Evolutionary conservation across 2,888 invertebrate species (phyloP), one percentile per base, ranked within the genome.

Genomic region (Nephrotoma flavescens): DNA sequence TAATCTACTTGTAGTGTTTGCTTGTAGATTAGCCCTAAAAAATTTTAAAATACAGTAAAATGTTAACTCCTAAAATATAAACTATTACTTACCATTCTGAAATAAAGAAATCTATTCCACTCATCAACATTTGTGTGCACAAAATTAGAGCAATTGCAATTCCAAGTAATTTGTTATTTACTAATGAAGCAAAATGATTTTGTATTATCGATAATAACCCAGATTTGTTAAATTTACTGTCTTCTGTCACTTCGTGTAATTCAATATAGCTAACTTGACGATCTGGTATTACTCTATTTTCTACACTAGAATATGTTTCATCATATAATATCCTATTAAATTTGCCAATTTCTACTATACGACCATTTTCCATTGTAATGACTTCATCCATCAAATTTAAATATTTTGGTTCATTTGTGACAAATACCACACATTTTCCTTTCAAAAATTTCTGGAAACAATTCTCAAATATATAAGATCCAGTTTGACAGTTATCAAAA

Each of bases 371-470:
- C 89, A 92, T 89, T 88, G 93, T 92, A 47, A 94, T 90, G 87
- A 91, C 93, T 57, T 87, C 89, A 88, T 91, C 90, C 83, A 91
- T 92, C 52, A 91, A 91, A 89, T 91, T 92, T 42, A 91, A 91
- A 90, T 91, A 92, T 88, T 97, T 96, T 31, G 96, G 93, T 90
- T 97, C 97, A 92, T 97, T 97, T 0, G 94, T 94, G 41, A 94
- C 93, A 12, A 94, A 91, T 87, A 94, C 91, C 84, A 93, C 90
- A 0, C 93, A 92, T 89, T 93, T 93, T 42, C 92, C 91, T 83
- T 90, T 91, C 84, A 94, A 90, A 88, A 92, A 91, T 42, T 92
- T 92, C 2, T 91, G 91, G 85, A 95, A 93, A 88, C 95, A 95
- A 90, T 94, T 93, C 87, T 95, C 94, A 89, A 95, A 95, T 88